These are phyloP conservation scores for Catocala sponsa DNA, from an alignment of 2,888 invertebrate genomes.

Conservation along the genomic window DNA sequence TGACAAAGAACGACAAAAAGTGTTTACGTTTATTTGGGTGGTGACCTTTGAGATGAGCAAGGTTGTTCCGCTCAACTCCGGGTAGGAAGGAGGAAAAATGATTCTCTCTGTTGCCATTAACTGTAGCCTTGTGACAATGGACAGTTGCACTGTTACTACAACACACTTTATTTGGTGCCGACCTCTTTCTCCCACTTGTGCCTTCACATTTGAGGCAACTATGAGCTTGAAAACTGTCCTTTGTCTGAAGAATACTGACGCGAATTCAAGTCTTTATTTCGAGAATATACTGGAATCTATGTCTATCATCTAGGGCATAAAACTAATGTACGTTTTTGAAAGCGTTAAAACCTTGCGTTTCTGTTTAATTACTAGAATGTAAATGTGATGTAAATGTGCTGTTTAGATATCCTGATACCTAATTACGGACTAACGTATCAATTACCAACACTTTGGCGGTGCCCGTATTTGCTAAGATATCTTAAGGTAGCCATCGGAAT, in stretches of 20 bases:
- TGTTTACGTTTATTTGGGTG: constrained; percentile 68
- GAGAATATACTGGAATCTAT: too few relatives aligned
- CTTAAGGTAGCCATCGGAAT: constrained; percentile 40
- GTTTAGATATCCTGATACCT: constrained; percentile 35
- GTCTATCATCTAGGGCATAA: too few relatives aligned
- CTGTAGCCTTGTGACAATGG: constrained; percentile 75
- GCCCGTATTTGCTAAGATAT: constrained; percentile 40
- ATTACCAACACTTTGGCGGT: constrained; percentile 40
- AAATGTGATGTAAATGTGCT: constrained; percentile 28
- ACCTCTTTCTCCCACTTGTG: constrained; percentile 34
- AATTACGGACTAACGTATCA: constrained; percentile 45
- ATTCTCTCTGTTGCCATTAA: constrained; percentile 66
- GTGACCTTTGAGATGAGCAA: constrained; percentile 76
- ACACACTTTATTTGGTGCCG: constrained; percentile 41
- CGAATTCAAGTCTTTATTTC: background rate
- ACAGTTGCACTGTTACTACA: constrained; percentile 45
- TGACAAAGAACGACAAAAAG: constrained; percentile 59
- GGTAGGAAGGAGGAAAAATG: constrained; percentile 82
- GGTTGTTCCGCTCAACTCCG: constrained; percentile 75
- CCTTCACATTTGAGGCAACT: constrained; percentile 6
- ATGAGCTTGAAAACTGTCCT: too few relatives aligned
- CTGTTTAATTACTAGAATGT: constrained; percentile 33
- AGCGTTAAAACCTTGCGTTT: constrained; percentile 15
- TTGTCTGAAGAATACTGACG: too few relatives aligned
- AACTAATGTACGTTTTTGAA: too few relatives aligned